Evolutionary conservation across 2,888 invertebrate genomes (phyloP), one percentile per base, ranked within the genome.

Genomic region (Parascotia fuliginaria): DNA sequence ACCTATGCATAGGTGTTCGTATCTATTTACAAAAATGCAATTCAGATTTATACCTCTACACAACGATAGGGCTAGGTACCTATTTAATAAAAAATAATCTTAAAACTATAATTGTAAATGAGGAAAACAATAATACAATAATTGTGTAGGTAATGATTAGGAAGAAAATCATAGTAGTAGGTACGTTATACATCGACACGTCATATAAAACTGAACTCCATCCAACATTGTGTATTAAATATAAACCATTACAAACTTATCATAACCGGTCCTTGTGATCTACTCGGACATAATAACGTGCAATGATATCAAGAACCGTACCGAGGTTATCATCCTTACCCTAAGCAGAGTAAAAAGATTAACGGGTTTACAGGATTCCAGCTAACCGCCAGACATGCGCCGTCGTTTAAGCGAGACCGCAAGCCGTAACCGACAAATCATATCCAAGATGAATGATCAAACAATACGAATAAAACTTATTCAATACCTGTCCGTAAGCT

Each of bases 331-430:
- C 77, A 84, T 79, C 79, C 81, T 77, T 82, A 66, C 74, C 50
- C 65, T 68, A 77, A 78, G 70, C 62, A 69, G 74, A 81, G 77
- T 78, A 87, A 87, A 87, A 88, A 83, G 79, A 83, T 75, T 83
- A 87, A 87, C 83, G 85, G 84, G 70, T 76, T 79, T 77, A 78
- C 84, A 81, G 81, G 85, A 86, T 83, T 83, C 85, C 69, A 65
- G 70, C 58, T 51, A 43, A 45, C 74, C 50, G 60, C 42, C 49
- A 7, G 3, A 40, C 37, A 13, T 7, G 28, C n/a, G 13, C 15
- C 28, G 27, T n/a, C 6, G 46, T 27, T 33, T 42, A 29, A 56
- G 42, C 50, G 37, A 51, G 51, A 58, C 39, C 33, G 42, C 29
- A 42, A 15, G 41, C 41, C 0, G 40, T 7, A 7, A 40, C 43